These are phyloP conservation scores for Magallana nippona DNA, from an alignment of 2,888 invertebrate species.

Conservation along the genomic window DNA sequence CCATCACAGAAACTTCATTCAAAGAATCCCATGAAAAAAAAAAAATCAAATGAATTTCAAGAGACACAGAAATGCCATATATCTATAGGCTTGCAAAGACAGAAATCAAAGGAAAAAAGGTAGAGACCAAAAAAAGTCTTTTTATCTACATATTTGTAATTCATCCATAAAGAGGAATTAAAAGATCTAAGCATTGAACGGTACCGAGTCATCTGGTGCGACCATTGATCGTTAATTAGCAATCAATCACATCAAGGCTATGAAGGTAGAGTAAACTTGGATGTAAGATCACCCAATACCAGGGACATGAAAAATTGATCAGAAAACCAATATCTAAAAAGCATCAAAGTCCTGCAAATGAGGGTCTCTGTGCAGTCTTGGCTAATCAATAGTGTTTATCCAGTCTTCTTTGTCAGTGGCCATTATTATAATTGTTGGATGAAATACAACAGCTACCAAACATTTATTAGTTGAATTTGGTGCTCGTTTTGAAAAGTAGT, in stretches of 20 bases:
- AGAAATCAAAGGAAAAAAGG: background rate
- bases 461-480: conserved; percentile 15
- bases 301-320: conserved; percentile 33
- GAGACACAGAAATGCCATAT: background rate
- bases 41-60: conserved; percentile 3
- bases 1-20: background rate
- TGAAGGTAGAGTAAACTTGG: conserved; percentile 3
- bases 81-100: background rate
- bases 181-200: conserved; percentile 1
- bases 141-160: conserved; percentile 27
- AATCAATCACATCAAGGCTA: conserved; percentile 14
- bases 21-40: background rate
- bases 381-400: conserved; percentile 13
- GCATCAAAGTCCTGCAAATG: conserved; percentile 33
- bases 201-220: background rate
- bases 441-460: conserved; percentile 12
- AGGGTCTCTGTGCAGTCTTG: background rate
- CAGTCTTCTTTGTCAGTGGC: background rate
- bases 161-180: conserved; percentile 17
- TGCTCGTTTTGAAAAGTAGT: background rate
- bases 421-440: conserved; percentile 18
- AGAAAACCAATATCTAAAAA: conserved; percentile 30
- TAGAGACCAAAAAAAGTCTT: background rate
- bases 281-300: conserved; percentile 18
- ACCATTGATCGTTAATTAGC: conserved; percentile 26